A percentile compares a stretch with the other conserved stretches of the same genome.
These are phyloP conservation scores for Acheta domesticus DNA, from an alignment of 2,888 invertebrate genomes.

Conservation along the genomic window DNA sequence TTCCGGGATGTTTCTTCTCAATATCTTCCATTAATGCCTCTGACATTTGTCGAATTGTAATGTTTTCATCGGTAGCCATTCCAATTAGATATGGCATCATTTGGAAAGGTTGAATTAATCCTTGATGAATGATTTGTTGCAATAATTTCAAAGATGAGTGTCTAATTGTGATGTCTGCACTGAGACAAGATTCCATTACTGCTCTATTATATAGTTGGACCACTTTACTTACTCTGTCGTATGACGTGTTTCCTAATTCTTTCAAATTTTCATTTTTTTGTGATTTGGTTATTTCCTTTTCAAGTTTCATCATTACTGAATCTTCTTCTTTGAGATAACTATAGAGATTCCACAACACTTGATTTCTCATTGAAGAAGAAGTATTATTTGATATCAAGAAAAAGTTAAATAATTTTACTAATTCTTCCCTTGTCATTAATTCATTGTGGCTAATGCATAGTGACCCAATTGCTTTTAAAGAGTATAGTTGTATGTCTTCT, in stretches of 20 bases:
- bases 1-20: slow-evolving; percentile 59
- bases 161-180: slow-evolving; percentile 50
- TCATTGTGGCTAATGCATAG: slow-evolving; percentile 37
- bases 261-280: slow-evolving; percentile 52
- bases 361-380: not conserved
- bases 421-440: slow-evolving; percentile 33
- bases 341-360: slow-evolving; percentile 53
- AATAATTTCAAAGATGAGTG: slow-evolving; percentile 53
- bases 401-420: too few species aligned
- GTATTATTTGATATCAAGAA: too few species aligned
- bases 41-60: slow-evolving; percentile 52
- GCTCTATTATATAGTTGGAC: slow-evolving; percentile 58
- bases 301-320: too few species aligned
- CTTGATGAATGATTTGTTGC: slow-evolving; percentile 56
- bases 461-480: not conserved
- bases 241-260: slow-evolving; percentile 55
- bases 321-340: slow-evolving; percentile 56
- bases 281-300: slow-evolving; percentile 47
- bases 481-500: not conserved
- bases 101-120: slow-evolving; percentile 55
- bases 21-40: slow-evolving; percentile 59
- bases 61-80: slow-evolving; percentile 57
- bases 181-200: slow-evolving; percentile 54
- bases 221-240: slow-evolving; percentile 58
- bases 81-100: slow-evolving; percentile 59